These are phyloP conservation scores for Sinocyclocheilus maitianheensis DNA, from an alignment of 2,113 vertebrate genomes.

Conservation along the genomic window DNA sequence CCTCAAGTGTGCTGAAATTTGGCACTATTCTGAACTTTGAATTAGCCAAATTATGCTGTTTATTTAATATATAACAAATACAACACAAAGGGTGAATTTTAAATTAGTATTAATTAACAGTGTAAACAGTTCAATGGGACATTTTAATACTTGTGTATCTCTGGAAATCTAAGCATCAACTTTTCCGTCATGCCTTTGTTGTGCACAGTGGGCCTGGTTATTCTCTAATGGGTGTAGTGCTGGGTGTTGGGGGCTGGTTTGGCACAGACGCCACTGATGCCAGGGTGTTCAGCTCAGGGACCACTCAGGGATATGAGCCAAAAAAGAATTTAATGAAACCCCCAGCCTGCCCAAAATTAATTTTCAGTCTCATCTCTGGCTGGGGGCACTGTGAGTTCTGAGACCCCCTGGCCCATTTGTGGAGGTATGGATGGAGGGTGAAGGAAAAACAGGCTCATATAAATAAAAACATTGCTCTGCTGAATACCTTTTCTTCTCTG, in stretches of 20 bases:
- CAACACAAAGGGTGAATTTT: neutral
- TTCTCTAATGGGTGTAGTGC: neutral
- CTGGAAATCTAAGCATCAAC: neutral
- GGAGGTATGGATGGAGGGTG: constrained; percentile 46
- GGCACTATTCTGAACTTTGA: neutral
- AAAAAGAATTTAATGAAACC: constrained; percentile 75
- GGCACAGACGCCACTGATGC: constrained; percentile 51
- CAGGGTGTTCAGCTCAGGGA: constrained; percentile 64
- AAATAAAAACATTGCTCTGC: constrained; percentile 42
- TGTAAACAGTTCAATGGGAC: neutral
- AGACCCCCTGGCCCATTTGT: constrained; percentile 54
- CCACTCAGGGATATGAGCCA: constrained; percentile 74
- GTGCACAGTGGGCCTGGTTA: neutral
- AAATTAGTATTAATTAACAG: neutral
- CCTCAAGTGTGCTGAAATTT: neutral
- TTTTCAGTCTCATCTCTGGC: constrained; percentile 74
- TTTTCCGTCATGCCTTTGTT: neutral
- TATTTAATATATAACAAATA: neutral
- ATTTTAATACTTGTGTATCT: neutral
- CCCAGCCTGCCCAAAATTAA: constrained; percentile 61
- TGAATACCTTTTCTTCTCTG: constrained; percentile 38
- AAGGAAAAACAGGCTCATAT: constrained; percentile 22
- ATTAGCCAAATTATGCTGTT: neutral
- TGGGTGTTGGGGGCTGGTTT: constrained; percentile 41
- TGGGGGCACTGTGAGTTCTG: constrained; percentile 62